Percentiles rank a stretch among this genome's conserved stretches.
These are phyloP conservation scores for Upupa epops DNA, from an alignment of 2,113 vertebrate species.

Conservation along the genomic window DNA sequence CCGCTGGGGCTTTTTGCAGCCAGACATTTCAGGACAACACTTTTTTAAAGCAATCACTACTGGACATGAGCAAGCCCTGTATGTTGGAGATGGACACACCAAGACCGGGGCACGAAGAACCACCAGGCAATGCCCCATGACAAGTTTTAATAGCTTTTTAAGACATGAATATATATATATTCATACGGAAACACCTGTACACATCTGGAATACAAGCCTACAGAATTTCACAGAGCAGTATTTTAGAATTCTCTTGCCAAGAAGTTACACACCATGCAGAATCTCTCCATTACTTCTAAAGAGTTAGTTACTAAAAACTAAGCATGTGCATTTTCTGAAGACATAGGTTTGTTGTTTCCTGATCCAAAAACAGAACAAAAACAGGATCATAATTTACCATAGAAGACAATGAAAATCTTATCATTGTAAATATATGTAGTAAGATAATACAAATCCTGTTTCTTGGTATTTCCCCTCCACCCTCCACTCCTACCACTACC, in stretches of 20 bases:
- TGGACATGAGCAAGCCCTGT: not conserved
- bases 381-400: constrained; percentile 71
- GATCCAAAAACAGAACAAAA: constrained; percentile 63
- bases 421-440: constrained; percentile 66
- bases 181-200: not conserved
- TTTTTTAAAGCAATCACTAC: not conserved
- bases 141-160: not conserved
- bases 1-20: too few relatives aligned
- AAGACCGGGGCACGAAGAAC: not conserved
- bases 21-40: accelerated
- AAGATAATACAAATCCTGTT: constrained; percentile 70
- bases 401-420: constrained; percentile 71
- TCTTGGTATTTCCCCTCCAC: constrained; percentile 50
- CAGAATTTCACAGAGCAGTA: not conserved
- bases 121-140: not conserved
- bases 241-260: not conserved
- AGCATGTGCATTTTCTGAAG: constrained; percentile 18
- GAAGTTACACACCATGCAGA: not conserved
- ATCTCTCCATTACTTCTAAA: not conserved
- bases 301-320: not conserved
- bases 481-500: constrained; percentile 41
- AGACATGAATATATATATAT: not conserved
- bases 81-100: not conserved
- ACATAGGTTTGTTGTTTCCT: constrained; percentile 40
- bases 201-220: not conserved